phyloP scores from a whole-genome alignment of 2,888 invertebrate genomes.

The Lamellibrachia satsuma region DNA sequence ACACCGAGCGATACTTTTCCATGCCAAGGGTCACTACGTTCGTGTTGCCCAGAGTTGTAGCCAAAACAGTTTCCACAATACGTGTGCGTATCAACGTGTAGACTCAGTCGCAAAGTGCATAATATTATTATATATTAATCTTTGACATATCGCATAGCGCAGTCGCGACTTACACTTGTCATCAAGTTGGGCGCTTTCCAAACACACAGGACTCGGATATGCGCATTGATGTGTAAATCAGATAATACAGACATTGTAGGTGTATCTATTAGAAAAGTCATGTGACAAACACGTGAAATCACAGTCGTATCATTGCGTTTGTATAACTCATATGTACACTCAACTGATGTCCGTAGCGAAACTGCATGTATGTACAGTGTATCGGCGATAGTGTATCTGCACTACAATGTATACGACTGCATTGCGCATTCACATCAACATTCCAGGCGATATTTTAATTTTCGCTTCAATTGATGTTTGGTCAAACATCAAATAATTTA shows the following conservation, averaged over 20 bases:
- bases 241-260: not conserved
- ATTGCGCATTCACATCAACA: too few species aligned
- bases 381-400: too few species aligned
- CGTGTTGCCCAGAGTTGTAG: not conserved
- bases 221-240: not conserved
- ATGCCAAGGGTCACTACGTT: not conserved
- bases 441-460: too few species aligned
- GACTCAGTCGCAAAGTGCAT: not conserved
- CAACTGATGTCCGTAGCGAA: too few species aligned
- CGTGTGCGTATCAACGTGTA: not conserved
- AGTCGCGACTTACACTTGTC: not conserved
- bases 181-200: not conserved
- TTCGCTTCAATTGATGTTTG: too few species aligned
- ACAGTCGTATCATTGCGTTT: too few species aligned
- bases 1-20: not conserved
- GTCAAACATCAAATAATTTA: too few species aligned
- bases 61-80: conserved; percentile 7
- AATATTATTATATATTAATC: not conserved
- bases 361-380: too few species aligned
- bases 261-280: too few species aligned
- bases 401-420: too few species aligned
- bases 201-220: not conserved
- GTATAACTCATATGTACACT: too few species aligned
- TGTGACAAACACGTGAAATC: too few species aligned
- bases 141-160: not conserved